Conservation (phyloP, 2,797 vertebrate genomes). For the Poeciliopsis turneri region DNA sequence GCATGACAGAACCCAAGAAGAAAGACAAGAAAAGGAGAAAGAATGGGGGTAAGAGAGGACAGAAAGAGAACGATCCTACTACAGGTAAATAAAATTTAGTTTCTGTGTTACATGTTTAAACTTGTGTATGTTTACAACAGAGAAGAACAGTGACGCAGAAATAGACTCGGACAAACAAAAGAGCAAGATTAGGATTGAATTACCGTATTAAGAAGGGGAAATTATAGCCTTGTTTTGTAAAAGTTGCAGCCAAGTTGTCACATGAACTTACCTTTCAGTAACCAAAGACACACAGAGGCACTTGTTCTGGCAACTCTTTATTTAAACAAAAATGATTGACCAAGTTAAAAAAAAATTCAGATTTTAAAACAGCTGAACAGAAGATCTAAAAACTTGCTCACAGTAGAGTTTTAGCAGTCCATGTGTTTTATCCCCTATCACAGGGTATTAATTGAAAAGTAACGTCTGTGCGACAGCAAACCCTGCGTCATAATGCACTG, state of each 20-base stretch:
- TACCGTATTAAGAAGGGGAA: conserved; percentile 16
- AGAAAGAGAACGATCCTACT: conserved; percentile 68
- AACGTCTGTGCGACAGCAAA: conserved; percentile 3
- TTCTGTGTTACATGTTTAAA: conserved; percentile 33
- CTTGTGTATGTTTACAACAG: conserved; percentile 5
- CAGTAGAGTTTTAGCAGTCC: conserved; percentile 7
- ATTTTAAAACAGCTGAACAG: conserved; percentile 16
- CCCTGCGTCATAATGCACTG: conserved; percentile 1
- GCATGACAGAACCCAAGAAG: conserved; percentile 81
- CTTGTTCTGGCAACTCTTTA: conserved; percentile 60
- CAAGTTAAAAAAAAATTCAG: conserved; percentile 24
- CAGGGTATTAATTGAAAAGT: conserved; percentile 15
- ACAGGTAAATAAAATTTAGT: conserved; percentile 75
- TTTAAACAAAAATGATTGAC: conserved; percentile 45
- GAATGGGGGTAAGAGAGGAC: conserved; percentile 75
- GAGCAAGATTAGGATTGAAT: conserved; percentile 12
- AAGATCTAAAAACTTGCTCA: conserved; percentile 11
- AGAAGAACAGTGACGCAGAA: neutral
- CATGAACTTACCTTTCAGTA: conserved; percentile 64
- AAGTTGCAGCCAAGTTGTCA: conserved; percentile 74
- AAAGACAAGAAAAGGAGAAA: conserved; percentile 79
- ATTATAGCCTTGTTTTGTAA: conserved; percentile 67
- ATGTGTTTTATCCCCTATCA: conserved; percentile 1
- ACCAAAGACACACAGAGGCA: conserved; percentile 65
- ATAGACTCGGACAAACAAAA: conserved; percentile 19